Evolutionary conservation across 1,140 invertebrate genomes (phyloP).

Genomic region (Chironomus tepperi): DNA sequence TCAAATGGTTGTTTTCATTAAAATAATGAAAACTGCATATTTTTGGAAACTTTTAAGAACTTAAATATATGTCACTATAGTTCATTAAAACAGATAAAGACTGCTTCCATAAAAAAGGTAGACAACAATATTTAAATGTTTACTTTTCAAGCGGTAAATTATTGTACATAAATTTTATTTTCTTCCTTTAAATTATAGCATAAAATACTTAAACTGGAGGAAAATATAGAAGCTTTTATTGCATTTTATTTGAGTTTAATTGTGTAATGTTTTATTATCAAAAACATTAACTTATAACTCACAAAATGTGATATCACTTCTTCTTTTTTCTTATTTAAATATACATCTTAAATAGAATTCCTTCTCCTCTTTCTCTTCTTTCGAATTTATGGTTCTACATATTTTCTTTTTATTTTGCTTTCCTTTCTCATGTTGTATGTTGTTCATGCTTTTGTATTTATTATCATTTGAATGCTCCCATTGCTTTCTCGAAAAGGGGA

Average conservation of each 20-base stretch:
- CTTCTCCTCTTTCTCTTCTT: neutral
- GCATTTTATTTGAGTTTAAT: conserved; percentile 9
- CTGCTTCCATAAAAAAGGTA: no score
- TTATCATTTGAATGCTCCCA: conserved; percentile 1
- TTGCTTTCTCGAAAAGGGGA: neutral
- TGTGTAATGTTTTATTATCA: conserved; percentile 14
- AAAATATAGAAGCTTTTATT: neutral
- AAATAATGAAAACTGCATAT: no score
- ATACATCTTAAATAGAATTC: neutral
- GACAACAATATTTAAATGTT: no score
- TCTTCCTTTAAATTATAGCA: no score
- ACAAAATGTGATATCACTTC: neutral
- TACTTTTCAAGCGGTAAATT: no score
- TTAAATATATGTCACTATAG: no score
- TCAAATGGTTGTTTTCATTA: no score
- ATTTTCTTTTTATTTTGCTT: neutral
- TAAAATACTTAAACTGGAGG: no score
- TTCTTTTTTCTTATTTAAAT: neutral
- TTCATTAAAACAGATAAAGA: no score
- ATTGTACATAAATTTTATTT: no score
- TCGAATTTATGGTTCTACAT: neutral
- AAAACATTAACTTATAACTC: conserved; percentile 4
- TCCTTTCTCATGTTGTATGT: neutral
- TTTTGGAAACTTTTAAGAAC: no score
- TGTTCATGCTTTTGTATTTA: conserved; percentile 10